These are phyloP conservation scores for Drosophila mulleri DNA, from an alignment of 2,888 invertebrate genomes.

Conservation along the genomic window DNA sequence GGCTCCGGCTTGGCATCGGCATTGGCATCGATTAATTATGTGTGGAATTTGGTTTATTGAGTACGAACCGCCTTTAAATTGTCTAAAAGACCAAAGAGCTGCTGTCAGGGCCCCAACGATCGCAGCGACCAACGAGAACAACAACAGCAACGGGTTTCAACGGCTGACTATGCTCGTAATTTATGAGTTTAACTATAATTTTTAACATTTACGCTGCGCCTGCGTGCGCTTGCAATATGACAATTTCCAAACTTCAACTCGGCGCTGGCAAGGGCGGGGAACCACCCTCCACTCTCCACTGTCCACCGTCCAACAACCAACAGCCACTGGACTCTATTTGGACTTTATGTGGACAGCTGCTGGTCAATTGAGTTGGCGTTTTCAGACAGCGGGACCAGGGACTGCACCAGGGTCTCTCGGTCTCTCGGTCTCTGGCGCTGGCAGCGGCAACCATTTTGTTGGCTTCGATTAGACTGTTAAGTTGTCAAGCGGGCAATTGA, in stretches of 20 bases:
- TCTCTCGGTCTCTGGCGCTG: conserved; percentile 5
- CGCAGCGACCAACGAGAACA: conserved; percentile 32
- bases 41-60: conserved; percentile 83
- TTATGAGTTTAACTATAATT: conserved; percentile 83
- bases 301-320: neutral
- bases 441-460: conserved; percentile 78
- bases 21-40: conserved; percentile 83
- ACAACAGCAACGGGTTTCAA: conserved; percentile 59
- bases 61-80: conserved; percentile 82
- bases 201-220: conserved; percentile 82
- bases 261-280: conserved; percentile 8
- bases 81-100: conserved; percentile 76
- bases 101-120: conserved; percentile 65
- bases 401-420: neutral
- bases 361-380: conserved; percentile 78
- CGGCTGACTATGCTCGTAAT: conserved; percentile 75
- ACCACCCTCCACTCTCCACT: conserved; percentile 11
- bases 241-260: conserved; percentile 55
- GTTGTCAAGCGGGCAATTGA: conserved; percentile 82
- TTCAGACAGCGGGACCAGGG: conserved; percentile 4
- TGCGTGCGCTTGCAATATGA: conserved; percentile 83
- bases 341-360: conserved; percentile 75
- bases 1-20: conserved; percentile 39
- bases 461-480: conserved; percentile 81
- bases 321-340: conserved; percentile 61